Evolutionary conservation across 2,888 invertebrate species (phyloP), one percentile per base, ranked within the genome.

Genomic region (Erebia palarica): DNA sequence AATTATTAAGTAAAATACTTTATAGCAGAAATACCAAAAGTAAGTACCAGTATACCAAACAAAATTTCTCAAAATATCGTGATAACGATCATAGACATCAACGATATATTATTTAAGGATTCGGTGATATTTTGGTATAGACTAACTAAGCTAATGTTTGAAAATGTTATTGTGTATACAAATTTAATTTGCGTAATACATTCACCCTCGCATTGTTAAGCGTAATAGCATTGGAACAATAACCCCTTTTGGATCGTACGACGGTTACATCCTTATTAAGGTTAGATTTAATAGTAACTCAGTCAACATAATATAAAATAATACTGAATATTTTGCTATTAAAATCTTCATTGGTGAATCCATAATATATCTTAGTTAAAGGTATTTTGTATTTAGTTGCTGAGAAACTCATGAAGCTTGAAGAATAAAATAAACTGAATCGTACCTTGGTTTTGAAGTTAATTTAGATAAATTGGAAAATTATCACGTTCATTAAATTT

Each of bases 201-300:
- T 68, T 27, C 67, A 70, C 65, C 69, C 69, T 18, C 42, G 51
- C 59, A 49, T 65, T 65, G 36, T 65, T 13, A 60, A 47, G 53
- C 18, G 64, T 55, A 49, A 82, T 75, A 47, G 69, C 49, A 61
- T 59, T 69, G 18, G 51, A 57, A 47, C 61, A 69, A 59, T 72
- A 51, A 49, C 64, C 59, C 65, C 51, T 51, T 51, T 16, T 36
- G 49, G 42, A 16, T 60, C 16, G n/a, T 47, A 5, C 60, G 60
- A 13, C 51, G 13, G 55, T 58, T 11, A 65, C 59, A 27, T 44
- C 27, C 27, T 53, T 4, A 36, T 53, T 55, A 36, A 21, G 27
- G 47, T 55, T 53, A 36, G 36, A 16, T 21, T 63, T 64, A 55
- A 53, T 44, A 53, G 18, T 36, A 42, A 55, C 13, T 18, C 16